Evolutionary conservation across 2,888 invertebrate genomes (phyloP).

Genomic region (Falcaria lacertinaria): DNA sequence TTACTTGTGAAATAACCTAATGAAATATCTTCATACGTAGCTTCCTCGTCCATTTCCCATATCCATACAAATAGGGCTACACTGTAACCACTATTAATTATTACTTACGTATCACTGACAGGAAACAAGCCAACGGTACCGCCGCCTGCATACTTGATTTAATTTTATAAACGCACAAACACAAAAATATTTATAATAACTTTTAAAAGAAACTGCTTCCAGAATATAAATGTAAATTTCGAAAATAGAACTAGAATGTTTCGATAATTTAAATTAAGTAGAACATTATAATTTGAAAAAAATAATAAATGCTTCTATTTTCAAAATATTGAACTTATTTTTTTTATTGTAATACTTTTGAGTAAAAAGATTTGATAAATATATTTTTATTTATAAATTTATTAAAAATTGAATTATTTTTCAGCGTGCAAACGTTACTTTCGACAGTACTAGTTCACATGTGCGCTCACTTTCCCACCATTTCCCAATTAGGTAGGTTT

Average conservation of each 20-base stretch:
- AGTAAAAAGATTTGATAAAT: too few relatives aligned
- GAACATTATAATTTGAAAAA: too few relatives aligned
- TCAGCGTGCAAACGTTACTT: not conserved
- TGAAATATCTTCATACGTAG: too few relatives aligned
- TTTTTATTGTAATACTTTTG: too few relatives aligned
- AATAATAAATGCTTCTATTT: too few relatives aligned
- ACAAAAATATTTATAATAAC: constrained; percentile 5
- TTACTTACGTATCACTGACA: constrained; percentile 66
- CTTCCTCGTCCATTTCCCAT: too few relatives aligned
- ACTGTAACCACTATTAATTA: too few relatives aligned
- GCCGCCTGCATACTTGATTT: constrained; percentile 43
- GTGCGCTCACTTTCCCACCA: not conserved
- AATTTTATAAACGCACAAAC: constrained; percentile 8
- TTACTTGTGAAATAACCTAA: too few relatives aligned
- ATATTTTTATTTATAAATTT: too few relatives aligned
- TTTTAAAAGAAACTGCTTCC: constrained; percentile 1
- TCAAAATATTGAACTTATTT: too few relatives aligned
- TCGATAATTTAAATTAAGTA: too few relatives aligned
- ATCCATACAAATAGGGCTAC: too few relatives aligned
- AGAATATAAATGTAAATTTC: not conserved
- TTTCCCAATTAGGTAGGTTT: not conserved
- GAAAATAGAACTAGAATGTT: not conserved
- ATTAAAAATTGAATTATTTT: not conserved
- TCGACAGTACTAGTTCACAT: constrained; percentile 8
- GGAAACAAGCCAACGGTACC: constrained; percentile 60